Conservation (phyloP, 2,113 vertebrate species). For the Thamnophis sirtalis region DNA sequence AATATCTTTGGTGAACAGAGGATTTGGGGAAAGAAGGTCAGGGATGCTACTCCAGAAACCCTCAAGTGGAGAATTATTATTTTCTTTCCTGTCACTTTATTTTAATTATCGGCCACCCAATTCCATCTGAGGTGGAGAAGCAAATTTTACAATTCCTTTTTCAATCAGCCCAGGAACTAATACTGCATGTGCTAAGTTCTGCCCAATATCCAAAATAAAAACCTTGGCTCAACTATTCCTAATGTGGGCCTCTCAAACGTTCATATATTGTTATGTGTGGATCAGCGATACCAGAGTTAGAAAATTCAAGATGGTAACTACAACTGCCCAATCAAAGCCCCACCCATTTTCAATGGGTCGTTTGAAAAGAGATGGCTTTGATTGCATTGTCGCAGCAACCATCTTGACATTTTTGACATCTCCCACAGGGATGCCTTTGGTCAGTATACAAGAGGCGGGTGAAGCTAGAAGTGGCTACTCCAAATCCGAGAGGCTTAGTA, state of each 20-base stretch:
- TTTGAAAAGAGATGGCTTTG: not conserved
- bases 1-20: not conserved
- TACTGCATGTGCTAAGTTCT: not conserved
- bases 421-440: not conserved
- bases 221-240: not conserved
- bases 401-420: not conserved
- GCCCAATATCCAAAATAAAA: not conserved
- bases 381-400: not conserved
- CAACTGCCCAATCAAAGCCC: not conserved
- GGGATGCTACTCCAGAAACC: not conserved
- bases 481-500: not conserved
- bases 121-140: not conserved
- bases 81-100: not conserved
- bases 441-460: not conserved
- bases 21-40: not conserved
- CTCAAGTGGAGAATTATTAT: not conserved
- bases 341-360: not conserved
- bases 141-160: not conserved
- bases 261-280: not conserved
- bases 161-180: not conserved
- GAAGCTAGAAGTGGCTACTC: not conserved
- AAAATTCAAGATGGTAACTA: not conserved
- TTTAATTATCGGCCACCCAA: not conserved
- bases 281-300: not conserved
- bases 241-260: not conserved